These are phyloP conservation scores for Drosophila takahashii DNA, from an alignment of 1,140 invertebrate species.

Conservation along the genomic window DNA sequence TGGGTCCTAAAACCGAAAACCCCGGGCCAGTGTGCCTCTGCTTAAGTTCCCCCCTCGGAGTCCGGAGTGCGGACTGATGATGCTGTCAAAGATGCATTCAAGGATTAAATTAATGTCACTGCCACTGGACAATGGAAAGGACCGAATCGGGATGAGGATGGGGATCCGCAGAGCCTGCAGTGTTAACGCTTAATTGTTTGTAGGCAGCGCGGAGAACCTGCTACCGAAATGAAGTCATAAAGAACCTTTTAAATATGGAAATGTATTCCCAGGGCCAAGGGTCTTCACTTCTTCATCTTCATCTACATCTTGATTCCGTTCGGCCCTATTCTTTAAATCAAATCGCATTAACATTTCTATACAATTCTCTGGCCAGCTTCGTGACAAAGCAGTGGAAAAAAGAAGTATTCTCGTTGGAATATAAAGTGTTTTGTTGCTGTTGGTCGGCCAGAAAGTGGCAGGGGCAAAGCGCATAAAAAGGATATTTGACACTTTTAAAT, in stretches of 20 bases:
- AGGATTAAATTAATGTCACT: conserved; percentile 83
- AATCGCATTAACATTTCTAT: conserved; percentile 84
- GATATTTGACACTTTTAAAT: conserved; percentile 84
- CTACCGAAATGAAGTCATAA: conserved; percentile 74
- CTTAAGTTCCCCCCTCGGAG: conserved; percentile 6
- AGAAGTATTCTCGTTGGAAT: conserved; percentile 45
- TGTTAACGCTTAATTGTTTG: conserved; percentile 79
- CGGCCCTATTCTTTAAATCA: conserved; percentile 75
- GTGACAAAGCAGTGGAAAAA: conserved; percentile 63
- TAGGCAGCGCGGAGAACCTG: conserved; percentile 51
- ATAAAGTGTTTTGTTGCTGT: conserved; percentile 75
- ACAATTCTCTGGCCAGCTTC: conserved; percentile 78
- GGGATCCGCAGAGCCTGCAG: conserved; percentile 33
- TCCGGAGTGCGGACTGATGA: conserved; percentile 27
- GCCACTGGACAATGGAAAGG: conserved; percentile 72
- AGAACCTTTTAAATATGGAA: conserved; percentile 79
- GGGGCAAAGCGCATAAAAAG: conserved; percentile 81
- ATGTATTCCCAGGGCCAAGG: conserved; percentile 60
- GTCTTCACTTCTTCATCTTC: conserved; percentile 10
- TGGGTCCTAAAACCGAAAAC: conserved; percentile 28
- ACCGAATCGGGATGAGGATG: background rate
- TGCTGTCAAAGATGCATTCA: conserved; percentile 82
- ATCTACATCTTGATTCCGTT: conserved; percentile 48
- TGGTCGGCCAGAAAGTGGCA: conserved; percentile 42
- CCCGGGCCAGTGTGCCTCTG: conserved; percentile 35